These are phyloP conservation scores for Amorpha juglandis DNA, from an alignment of 2,888 invertebrate genomes.

Conservation along the genomic window DNA sequence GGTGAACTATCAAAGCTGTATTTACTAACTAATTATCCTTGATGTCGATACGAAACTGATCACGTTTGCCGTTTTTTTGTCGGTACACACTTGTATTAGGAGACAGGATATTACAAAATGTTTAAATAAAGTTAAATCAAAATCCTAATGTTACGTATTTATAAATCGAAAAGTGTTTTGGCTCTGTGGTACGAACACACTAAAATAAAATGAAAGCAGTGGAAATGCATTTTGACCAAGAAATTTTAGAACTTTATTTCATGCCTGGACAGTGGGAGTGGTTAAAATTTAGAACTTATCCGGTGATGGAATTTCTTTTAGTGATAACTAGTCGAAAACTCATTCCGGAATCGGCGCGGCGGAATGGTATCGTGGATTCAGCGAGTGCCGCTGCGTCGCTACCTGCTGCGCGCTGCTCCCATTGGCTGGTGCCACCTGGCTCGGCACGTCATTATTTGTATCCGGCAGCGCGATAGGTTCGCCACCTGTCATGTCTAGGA, in stretches of 20 bases:
- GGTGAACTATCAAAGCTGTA: neutral
- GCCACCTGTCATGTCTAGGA: slow-evolving; percentile 24
- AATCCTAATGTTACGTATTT: slow-evolving; percentile 15
- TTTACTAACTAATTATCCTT: neutral
- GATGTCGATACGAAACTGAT: neutral
- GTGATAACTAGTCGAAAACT: neutral
- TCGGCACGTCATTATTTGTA: slow-evolving; percentile 18
- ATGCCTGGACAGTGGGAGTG: neutral
- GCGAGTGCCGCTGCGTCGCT: neutral
- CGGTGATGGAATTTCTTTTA: neutral
- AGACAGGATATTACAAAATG: neutral
- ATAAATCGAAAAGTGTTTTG: slow-evolving; percentile 9
- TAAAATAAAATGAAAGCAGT: slow-evolving; percentile 11
- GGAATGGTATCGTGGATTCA: neutral
- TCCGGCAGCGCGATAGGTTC: slow-evolving; percentile 16
- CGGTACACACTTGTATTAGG: neutral
- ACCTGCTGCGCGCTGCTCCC: slow-evolving; percentile 15
- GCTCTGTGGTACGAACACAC: neutral
- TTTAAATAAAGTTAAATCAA: neutral
- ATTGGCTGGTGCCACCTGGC: slow-evolving; percentile 20
- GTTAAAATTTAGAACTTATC: neutral
- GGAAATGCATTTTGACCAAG: neutral
- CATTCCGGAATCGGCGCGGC: neutral
- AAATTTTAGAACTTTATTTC: slow-evolving; percentile 4
- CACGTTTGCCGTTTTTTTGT: neutral